These are phyloP conservation scores for Phyllotreta cruciferae DNA, from an alignment of 2,888 invertebrate species.

Conservation along the genomic window DNA sequence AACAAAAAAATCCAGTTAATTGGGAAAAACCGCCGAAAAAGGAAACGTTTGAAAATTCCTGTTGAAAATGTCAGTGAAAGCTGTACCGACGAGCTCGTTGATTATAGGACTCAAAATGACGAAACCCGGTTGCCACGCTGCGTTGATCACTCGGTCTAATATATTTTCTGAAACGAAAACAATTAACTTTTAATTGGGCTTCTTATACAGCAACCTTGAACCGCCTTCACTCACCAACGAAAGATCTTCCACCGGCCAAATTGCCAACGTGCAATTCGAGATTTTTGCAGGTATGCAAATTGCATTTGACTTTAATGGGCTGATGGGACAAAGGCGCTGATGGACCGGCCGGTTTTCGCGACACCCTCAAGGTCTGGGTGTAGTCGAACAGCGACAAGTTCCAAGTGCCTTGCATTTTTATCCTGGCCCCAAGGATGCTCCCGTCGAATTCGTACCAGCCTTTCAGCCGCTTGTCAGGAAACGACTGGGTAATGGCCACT, in stretches of 20 bases:
- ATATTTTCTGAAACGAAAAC: conserved; percentile 66
- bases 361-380: conserved; percentile 71
- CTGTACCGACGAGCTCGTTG: conserved; percentile 82
- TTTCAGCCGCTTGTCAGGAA: conserved; percentile 78
- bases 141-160: conserved; percentile 79
- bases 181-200: conserved; percentile 7
- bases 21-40: conserved; percentile 68
- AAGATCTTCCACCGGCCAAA: conserved; percentile 70
- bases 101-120: conserved; percentile 77
- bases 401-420: conserved; percentile 74
- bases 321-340: conserved; percentile 48
- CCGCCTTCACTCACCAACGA: conserved; percentile 64
- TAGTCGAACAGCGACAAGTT: conserved; percentile 75
- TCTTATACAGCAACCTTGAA: conserved; percentile 2
- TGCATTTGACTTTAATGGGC: conserved; percentile 70
- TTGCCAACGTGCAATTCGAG: conserved; percentile 80
- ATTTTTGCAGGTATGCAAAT: conserved; percentile 77
- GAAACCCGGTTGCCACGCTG: conserved; percentile 82
- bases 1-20: conserved; percentile 30
- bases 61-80: conserved; percentile 84
- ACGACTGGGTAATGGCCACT: conserved; percentile 80
- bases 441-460: conserved; percentile 74
- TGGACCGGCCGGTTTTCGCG: conserved; percentile 62
- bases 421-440: conserved; percentile 67
- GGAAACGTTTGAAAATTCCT: conserved; percentile 78